A percentile compares a stretch with the other conserved stretches of the same genome.
These are phyloP conservation scores for Python bivittatus DNA, from an alignment of 2,113 vertebrate genomes.

Conservation along the genomic window DNA sequence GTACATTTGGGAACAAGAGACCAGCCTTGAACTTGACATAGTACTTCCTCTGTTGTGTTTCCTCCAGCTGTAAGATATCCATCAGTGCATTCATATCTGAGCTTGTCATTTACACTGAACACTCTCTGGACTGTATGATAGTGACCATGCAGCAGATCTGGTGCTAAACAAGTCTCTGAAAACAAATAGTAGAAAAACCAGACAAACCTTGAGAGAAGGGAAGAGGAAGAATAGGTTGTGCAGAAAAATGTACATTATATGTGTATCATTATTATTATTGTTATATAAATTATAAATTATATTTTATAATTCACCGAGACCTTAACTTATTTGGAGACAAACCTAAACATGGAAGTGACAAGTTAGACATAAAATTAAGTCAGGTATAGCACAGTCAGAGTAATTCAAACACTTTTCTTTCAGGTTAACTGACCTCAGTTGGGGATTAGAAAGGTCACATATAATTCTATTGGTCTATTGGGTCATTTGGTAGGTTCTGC, in stretches of 20 bases:
- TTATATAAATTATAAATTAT: no score
- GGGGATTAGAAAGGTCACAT: not conserved
- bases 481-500: not conserved
- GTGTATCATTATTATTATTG: not conserved
- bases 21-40: conserved; percentile 65
- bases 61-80: conserved; percentile 62
- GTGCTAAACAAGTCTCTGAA: conserved; percentile 63
- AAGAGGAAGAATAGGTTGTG: not conserved
- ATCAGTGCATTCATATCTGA: conserved; percentile 55
- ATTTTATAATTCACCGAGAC: not conserved
- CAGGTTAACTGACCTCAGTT: not conserved
- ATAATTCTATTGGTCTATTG: not conserved
- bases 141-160: conserved; percentile 62
- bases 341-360: not conserved
- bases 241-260: not conserved
- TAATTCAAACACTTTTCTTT: no score
- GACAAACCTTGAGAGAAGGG: not conserved
- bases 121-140: conserved; percentile 51
- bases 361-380: not conserved
- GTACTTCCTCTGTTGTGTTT: not conserved
- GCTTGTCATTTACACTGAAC: conserved; percentile 45
- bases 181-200: not conserved
- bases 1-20: conserved; percentile 63
- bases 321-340: not conserved
- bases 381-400: not conserved